Base-by-base conservation (phyloP, 2,888 invertebrate genomes). In the Cheilosia impressa region DNA sequence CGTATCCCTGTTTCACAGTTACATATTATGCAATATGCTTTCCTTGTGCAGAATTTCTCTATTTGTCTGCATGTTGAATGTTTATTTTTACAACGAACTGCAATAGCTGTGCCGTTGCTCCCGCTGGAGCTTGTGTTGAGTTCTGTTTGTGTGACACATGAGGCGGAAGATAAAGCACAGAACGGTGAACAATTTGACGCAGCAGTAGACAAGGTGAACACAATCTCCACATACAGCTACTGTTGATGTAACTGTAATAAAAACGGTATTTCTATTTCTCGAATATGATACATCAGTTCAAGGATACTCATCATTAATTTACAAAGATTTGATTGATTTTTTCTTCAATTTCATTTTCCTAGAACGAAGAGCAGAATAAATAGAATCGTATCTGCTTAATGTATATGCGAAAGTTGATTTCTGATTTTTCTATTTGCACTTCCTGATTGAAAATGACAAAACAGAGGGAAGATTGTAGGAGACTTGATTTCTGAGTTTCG, bases 301-400 rank as follows among this genome's bases (percentile, higher is more conserved):
- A 76, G 69, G 53, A 76, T 71, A 58, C 55, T 76, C 58, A 57
- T 82, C 76, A 76, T 60, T 76, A 76, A 71, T 82, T 71, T 76
- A 58, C 63, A 76, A 58, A 22, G 55, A 60, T 47, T 57, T 65
- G 81, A 82, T 82, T 82, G 81, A 82, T 82, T 82, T 76, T 55
- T 31, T n/a, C 34, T 38, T 57, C 34, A 17, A n/a, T 58, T 31
- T 27, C 45, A 19, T 9, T 60, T 34, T 27, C 31, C 3, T 72
- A 22, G 47, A 24, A 41, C 3, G 9, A 24, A 10, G 41, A 53
- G 53, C 15, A 62, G 15, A 47, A 3, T 17, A 38, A 45, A 60
- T 55, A 41, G 43, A 75, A 38, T 65, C 31, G 63, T 53, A 58
- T 63, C 22, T 38, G 24, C 34, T 62, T 73, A 34, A 43, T 45